Evolutionary conservation across 2,888 invertebrate genomes (phyloP), one percentile per base, ranked within the genome.

Genomic region (Catonia carolina): DNA sequence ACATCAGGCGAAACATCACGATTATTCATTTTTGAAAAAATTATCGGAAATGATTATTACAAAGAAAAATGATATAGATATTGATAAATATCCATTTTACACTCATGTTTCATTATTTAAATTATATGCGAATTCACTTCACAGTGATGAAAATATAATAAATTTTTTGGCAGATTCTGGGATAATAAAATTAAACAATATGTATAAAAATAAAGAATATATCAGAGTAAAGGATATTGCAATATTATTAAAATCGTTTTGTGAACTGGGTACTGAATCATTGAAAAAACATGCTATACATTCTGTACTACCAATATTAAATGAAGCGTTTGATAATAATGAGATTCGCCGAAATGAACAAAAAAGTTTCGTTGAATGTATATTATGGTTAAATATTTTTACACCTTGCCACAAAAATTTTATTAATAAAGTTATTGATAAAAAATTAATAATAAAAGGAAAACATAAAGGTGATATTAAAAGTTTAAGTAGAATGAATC

Each of bases 241-340:
- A 14, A 22, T 36, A 7, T 22, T 52, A n/a, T 27, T 52, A 17
- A 22, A 23, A 39, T 35, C 52, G 8, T 39, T 52, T 37, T 37
- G 52, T 27, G 23, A 52, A 15, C 37, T 52, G 22, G 52, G 52
- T 22, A 37, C 17, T 37, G 52, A 52, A 14, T 36, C 45, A 14
- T 18, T 45, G 23, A 45, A 45, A 18, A 2, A 45, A 23, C 45
- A 22, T 7, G n/a, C 14, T 45, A 22, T 23, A 2, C 6, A 23
- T 1, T 14, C 18, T 10, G n/a, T 45, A 14, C 22, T 45, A 22
- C 45, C 45, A 14, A 20, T 14, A 45, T 22, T 45, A 23, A 27
- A 45, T 10, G 23, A 23, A 20, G n/a, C 27, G 18, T 20, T 45
- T 5, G n/a, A 45, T 7, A 23, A n/a, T 15, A 22, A n/a, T 15